Evolutionary conservation across 2,888 invertebrate species (phyloP), one percentile per base, ranked within the genome.

Genomic region (Ditula angustiorana): DNA sequence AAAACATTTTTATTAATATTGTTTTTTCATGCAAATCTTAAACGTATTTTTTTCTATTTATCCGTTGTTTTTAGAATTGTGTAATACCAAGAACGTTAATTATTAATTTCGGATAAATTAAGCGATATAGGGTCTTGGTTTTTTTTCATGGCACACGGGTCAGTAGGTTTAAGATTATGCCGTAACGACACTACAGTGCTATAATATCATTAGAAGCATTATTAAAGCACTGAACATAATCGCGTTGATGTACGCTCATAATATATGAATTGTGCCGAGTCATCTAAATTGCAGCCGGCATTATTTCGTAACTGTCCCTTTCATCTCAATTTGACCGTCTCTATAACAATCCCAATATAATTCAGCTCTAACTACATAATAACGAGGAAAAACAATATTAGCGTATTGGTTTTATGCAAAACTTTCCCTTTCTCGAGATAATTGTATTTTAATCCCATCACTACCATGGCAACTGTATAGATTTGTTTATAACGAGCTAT

Each of bases 341-440:
- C 28, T 11, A 23, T 23, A 55, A 33, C 33, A 55, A 57, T 57
- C 16, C 23, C 30, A 49, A 57, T 41, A 57, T 50, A 57, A 62
- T 49, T 11, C 26, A 35, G 24, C 56, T 50, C 28, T 62, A 62
- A 56, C 49, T 16, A 57, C 61, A 41, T 50, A 62, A 57, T 33
- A 56, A 37, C 49, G 24, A 57, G 56, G 56, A 49, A 57, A 62
- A 41, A 57, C 30, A 30, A 49, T 37, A 57, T 50, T 50, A 57
- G 56, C 30, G 41, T 37, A 62, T 62, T 41, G 56, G 62, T 62
- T 62, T 57, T 56, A 47, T 50, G 41, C 24, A 37, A 46, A 26
- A 62, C 62, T 62, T 62, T 62, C 62, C 41, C 62, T 57, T 50
- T 23, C 28, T 41, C 0, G 41, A 41, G 30, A 57, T 44, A 62